Conservation (phyloP, 2,113 vertebrate species). For the human region GRCh38 chr11:99862001-99862500, state of each 20-base stretch:
- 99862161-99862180: background rate
- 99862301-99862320: background rate
- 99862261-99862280: background rate
- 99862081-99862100: background rate
- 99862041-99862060: background rate
- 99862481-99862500: constrained; percentile 65
- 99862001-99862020: background rate
- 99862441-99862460: constrained; percentile 55
- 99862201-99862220: background rate
- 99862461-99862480: constrained; percentile 41
- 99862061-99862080: background rate
- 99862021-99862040: constrained; percentile 16
- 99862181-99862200: background rate
- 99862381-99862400: constrained; percentile 30
- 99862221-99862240: background rate
- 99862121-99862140: constrained; percentile 29
- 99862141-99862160: constrained; percentile 24
- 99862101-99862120: constrained; percentile 63
- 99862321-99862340: background rate
- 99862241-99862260: background rate
- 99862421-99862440: constrained; percentile 58
- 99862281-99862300: background rate
- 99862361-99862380: background rate
- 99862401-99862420: constrained; percentile 32
- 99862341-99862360: background rate